These are phyloP conservation scores for Chrysaora quinquecirrha DNA, from an alignment of 30 jellyfish, hydroid and myxozoan genomes.

Conservation along the genomic window DNA sequence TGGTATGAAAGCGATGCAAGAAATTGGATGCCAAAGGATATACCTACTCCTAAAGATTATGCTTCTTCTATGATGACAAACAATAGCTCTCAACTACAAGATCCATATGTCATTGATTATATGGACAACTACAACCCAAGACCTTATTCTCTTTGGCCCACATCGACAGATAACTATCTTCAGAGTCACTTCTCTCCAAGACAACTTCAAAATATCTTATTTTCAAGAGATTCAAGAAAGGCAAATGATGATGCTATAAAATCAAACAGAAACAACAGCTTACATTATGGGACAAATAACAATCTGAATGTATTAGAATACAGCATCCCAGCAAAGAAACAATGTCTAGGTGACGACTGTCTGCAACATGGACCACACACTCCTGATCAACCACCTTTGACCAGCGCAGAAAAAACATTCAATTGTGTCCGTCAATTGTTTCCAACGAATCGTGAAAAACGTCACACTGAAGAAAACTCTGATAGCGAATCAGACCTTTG, in stretches of 20 bases:
- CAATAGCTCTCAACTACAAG: neutral
- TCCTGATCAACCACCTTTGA: neutral
- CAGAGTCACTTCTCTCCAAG: conserved; percentile 47
- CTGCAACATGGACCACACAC: conserved; percentile 13
- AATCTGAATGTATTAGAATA: conserved; percentile 3
- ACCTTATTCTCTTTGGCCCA: conserved; percentile 50
- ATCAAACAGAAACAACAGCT: neutral
- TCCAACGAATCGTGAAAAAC: conserved; percentile 23
- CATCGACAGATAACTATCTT: neutral
- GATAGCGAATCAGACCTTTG: conserved; percentile 69
- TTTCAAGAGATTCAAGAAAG: conserved; percentile 28
- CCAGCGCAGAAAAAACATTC: conserved; percentile 27
- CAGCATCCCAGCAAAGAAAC: conserved; percentile 9
- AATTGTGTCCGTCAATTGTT: conserved; percentile 56
- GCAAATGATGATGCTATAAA: neutral
- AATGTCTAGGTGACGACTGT: conserved; percentile 17
- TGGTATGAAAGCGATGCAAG: neutral
- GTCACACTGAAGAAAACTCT: conserved; percentile 33
- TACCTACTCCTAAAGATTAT: conserved; percentile 44
- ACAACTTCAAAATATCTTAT: conserved; percentile 43
- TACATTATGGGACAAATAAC: no score
- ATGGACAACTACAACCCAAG: neutral
- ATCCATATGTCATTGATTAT: neutral
- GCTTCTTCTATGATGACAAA: conserved; percentile 2
- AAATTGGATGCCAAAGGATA: conserved; percentile 16